Evolutionary conservation across 2,888 invertebrate genomes (phyloP), one percentile per base, ranked within the genome.

Genomic region (Synanthedon vespiformis): DNA sequence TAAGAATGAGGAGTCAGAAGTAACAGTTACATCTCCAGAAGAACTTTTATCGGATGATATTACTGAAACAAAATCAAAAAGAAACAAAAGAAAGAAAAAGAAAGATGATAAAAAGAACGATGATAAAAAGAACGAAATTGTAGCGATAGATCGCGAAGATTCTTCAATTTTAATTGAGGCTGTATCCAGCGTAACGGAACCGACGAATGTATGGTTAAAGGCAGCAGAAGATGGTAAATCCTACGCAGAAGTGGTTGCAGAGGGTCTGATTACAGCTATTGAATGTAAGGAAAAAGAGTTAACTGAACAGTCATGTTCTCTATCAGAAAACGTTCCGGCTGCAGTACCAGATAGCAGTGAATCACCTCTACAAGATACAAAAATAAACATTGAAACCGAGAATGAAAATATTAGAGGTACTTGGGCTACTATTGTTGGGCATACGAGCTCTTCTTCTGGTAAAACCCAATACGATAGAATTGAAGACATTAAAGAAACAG

Each of bases 161-260:
- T 14, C 50, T 27, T 22, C 48, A 13, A 34, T 40, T 51, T 41
- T 50, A 41, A 12, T 55, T 40, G 40, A 53, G 11, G 40, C 14
- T 12, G 8, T 50, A 41, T 2, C 52, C 34, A 41, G 50, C 16
- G 47, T 54, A 22, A 13, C 58, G 13, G 67, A 70, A 51, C 61
- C 68, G 48, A 54, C 68, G 14, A 89, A 88, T 64, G 80, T 89
- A 18, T 90, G 90, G 90, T 68, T 72, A n/a, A 83, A 80, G 64
- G 60, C 81, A 41, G 71, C 80, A 51, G 80, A 86, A 47, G 91
- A 91, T 57, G 90, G 89, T 0, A 93, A 92, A 74, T 92, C 93
- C 0, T 93, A 93, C 64, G 93, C 93, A 16, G 90, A 92, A 74
- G 89, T 93, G 40, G 81, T 93, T 6, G 90, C 90, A 14, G 87